Evolutionary conservation across 2,888 invertebrate species (phyloP).

Genomic region (Scaptodrosophila latifasciaeformis): DNA sequence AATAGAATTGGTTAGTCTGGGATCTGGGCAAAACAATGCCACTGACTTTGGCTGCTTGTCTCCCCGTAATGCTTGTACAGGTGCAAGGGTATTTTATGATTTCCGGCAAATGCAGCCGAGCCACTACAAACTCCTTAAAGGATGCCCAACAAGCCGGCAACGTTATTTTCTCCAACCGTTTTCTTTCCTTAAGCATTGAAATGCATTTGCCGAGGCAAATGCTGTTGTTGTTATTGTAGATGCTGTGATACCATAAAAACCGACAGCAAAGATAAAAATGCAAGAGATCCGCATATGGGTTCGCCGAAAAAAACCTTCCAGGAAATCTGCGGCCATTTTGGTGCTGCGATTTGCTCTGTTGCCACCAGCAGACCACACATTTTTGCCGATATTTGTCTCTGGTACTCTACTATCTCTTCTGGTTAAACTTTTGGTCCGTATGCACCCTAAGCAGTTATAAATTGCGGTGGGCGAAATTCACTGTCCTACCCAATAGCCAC

Average conservation of each 20-base stretch:
- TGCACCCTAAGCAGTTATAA: conserved; percentile 1
- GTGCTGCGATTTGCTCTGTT: neutral
- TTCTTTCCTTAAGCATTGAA: conserved; percentile 13
- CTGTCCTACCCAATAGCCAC: conserved; percentile 8
- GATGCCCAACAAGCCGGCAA: conserved; percentile 30
- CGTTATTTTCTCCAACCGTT: neutral
- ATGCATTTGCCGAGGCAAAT: conserved; percentile 33
- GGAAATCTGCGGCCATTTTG: neutral
- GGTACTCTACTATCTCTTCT: conserved; percentile 44
- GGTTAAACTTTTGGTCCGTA: too few species aligned
- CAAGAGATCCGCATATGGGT: conserved; percentile 23
- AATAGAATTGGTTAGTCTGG: conserved; percentile 24
- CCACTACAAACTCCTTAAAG: conserved; percentile 65
- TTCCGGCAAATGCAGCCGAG: conserved; percentile 52
- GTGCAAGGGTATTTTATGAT: conserved; percentile 64
- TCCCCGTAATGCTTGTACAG: conserved; percentile 62
- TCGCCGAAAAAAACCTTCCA: neutral
- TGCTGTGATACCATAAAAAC: conserved; percentile 47
- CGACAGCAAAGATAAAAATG: conserved; percentile 55
- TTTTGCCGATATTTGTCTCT: neutral
- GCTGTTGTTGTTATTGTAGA: conserved; percentile 34
- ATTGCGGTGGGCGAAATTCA: too few species aligned
- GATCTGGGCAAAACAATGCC: neutral
- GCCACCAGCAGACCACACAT: conserved; percentile 28
- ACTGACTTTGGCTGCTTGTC: conserved; percentile 21